phyloP scores from a whole-genome alignment of 2,888 invertebrate genomes.

The Tortrix viridana region DNA sequence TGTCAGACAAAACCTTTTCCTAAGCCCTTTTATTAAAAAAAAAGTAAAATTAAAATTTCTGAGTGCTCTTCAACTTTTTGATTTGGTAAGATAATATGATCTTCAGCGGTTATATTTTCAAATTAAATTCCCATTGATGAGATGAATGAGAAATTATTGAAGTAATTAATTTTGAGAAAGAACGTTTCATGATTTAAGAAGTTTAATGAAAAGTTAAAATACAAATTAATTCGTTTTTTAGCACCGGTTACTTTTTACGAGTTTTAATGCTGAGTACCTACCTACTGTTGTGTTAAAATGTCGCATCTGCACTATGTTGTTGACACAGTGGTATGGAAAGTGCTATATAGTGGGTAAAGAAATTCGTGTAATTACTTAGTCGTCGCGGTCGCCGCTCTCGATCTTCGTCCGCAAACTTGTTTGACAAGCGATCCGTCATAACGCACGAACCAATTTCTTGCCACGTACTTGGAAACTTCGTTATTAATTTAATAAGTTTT shows the following conservation, averaged over 20 bases:
- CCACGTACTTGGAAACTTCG: slow-evolving; percentile 31
- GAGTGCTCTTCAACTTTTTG: slow-evolving; percentile 53
- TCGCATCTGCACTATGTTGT: too few species aligned
- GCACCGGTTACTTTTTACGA: too few species aligned
- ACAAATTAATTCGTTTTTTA: too few species aligned
- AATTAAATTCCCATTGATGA: not conserved
- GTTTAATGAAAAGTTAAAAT: too few species aligned
- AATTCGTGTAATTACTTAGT: slow-evolving; percentile 28
- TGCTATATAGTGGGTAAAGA: not conserved
- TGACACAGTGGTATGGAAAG: too few species aligned
- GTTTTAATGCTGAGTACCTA: too few species aligned
- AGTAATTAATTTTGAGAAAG: too few species aligned
- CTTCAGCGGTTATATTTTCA: not conserved
- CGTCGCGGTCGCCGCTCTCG: slow-evolving; percentile 20
- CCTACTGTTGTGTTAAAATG: too few species aligned
- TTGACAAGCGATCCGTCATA: slow-evolving; percentile 55
- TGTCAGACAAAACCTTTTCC: slow-evolving; percentile 50
- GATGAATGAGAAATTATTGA: too few species aligned
- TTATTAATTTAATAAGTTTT: slow-evolving; percentile 26
- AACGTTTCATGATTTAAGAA: too few species aligned
- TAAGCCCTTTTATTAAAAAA: slow-evolving; percentile 55
- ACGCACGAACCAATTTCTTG: slow-evolving; percentile 35
- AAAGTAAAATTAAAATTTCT: slow-evolving; percentile 42
- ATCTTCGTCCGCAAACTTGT: slow-evolving; percentile 42
- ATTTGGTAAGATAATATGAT: slow-evolving; percentile 41